Evolutionary conservation across 30 jellyfish, hydroid and myxozoan species (phyloP).

Genomic region (Mastigias papua): DNA sequence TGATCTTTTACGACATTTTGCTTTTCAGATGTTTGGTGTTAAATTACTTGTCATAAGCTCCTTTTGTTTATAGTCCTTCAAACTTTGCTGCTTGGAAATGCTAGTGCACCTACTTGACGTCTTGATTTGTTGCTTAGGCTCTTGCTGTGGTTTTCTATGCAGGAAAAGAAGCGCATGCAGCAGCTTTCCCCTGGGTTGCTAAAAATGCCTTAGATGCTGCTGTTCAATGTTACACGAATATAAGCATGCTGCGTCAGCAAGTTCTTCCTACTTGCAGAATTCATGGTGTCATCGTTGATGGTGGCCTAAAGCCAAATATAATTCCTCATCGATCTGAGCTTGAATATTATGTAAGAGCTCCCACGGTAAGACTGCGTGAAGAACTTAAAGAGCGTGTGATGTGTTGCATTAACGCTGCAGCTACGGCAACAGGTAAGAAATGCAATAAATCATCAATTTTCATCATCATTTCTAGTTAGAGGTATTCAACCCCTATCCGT

Average conservation of each 20-base stretch:
- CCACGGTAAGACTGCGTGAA: slow-evolving; percentile 35
- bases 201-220: slow-evolving; percentile 97
- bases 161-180: slow-evolving; percentile 95
- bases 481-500: neutral
- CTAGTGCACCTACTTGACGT: no score
- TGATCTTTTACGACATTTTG: no score
- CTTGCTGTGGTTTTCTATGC: neutral
- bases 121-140: neutral
- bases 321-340: slow-evolving; percentile 87
- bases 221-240: slow-evolving; percentile 84
- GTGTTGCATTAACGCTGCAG: slow-evolving; percentile 91
- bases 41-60: no score
- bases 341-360: slow-evolving; percentile 59
- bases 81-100: no score
- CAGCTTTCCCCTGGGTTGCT: slow-evolving; percentile 97
- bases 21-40: no score
- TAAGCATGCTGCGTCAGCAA: slow-evolving; percentile 96
- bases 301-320: slow-evolving; percentile 92
- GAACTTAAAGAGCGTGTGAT: slow-evolving; percentile 43
- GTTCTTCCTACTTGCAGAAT: slow-evolving; percentile 75
- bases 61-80: no score
- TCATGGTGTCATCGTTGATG: slow-evolving; percentile 86
- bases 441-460: neutral
- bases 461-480: neutral
- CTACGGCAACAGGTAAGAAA: slow-evolving; percentile 82